Conservation (phyloP, 1,140 invertebrate species). For the Cardiocondyla obscurior region DNA sequence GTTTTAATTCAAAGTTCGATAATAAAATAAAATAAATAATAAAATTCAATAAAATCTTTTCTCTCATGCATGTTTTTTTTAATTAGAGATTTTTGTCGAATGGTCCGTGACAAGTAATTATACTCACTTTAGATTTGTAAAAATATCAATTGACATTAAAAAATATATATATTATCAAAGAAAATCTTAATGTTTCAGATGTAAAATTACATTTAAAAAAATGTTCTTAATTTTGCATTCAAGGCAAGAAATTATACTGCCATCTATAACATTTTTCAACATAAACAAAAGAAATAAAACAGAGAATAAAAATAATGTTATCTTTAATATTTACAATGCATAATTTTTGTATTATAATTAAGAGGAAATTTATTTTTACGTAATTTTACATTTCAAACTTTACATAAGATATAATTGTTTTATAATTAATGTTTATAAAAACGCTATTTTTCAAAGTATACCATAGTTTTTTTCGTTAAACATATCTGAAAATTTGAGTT, state of each 20-base stretch:
- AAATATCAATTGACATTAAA: neutral
- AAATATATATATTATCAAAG: neutral
- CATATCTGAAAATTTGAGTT: neutral
- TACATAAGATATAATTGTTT: neutral
- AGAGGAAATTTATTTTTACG: no score
- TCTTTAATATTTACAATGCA: no score
- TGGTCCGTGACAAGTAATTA: neutral
- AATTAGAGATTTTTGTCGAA: neutral
- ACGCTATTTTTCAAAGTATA: neutral
- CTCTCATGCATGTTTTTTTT: neutral
- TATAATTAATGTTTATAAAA: neutral
- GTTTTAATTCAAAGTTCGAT: neutral
- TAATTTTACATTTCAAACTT: neutral
- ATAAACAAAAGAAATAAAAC: neutral
- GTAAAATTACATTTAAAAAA: neutral
- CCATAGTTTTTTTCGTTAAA: neutral
- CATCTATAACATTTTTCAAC: conserved; percentile 25
- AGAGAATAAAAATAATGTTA: no score
- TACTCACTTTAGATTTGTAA: neutral
- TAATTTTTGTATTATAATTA: no score
- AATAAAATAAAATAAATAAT: neutral
- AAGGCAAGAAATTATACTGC: neutral
- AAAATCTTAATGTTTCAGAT: neutral
- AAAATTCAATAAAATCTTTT: neutral
- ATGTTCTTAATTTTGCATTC: neutral